A percentile compares a stretch with the other conserved stretches of the same genome.
phyloP scores from a whole-genome alignment of 1,140 invertebrate species.

The Globodera ellingtonae region DNA sequence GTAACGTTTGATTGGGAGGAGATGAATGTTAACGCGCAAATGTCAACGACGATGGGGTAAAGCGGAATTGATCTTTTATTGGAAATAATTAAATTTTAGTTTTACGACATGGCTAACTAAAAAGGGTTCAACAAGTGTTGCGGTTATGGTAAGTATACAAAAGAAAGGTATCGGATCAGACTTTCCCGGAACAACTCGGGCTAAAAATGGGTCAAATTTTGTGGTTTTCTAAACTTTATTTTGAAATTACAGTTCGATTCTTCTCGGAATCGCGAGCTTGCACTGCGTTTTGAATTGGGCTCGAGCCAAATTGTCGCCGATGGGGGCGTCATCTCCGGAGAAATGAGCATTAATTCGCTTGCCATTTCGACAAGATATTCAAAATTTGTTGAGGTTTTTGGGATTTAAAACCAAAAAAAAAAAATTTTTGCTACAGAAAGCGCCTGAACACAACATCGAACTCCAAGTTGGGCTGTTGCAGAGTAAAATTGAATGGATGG shows the following conservation, averaged over 20 bases:
- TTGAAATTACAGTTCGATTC: constrained; percentile 42
- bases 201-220: neutral
- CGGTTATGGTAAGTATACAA: constrained; percentile 25
- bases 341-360: constrained; percentile 46
- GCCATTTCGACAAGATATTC: constrained; percentile 41
- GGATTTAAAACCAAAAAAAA: constrained; percentile 6
- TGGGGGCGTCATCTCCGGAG: constrained; percentile 60
- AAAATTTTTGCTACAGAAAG: constrained; percentile 39
- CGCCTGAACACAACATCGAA: constrained; percentile 51
- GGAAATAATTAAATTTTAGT: neutral
- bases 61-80: neutral
- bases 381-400: constrained; percentile 36
- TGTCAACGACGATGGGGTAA: constrained; percentile 60
- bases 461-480: constrained; percentile 50
- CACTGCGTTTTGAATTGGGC: constrained; percentile 44
- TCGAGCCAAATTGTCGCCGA: constrained; percentile 47
- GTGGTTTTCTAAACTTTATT: neutral
- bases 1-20: constrained; percentile 61
- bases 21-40: constrained; percentile 60
- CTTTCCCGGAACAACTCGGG: neutral
- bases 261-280: constrained; percentile 46
- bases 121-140: constrained; percentile 43
- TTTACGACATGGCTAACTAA: constrained; percentile 48
- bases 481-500: constrained; percentile 60
- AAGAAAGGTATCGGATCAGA: neutral